Evolutionary conservation across 2,797 vertebrate genomes (phyloP).

Genomic region (Cyclura pinguis): DNA sequence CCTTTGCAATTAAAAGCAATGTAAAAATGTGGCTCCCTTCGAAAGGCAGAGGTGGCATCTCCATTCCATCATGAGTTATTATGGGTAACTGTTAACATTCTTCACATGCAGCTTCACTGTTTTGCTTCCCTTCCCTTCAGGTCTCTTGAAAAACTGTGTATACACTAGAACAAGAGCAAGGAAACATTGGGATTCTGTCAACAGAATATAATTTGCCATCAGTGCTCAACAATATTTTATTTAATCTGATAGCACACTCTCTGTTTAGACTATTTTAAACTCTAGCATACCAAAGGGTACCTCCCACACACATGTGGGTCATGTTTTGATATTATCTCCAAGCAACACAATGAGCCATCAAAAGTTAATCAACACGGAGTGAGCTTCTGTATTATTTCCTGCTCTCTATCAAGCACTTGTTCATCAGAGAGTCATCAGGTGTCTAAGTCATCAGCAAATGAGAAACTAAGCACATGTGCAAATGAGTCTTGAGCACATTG

Average conservation of each 20-base stretch:
- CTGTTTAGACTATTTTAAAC: background rate
- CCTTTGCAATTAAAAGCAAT: slow-evolving; percentile 58
- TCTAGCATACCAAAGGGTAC: no score
- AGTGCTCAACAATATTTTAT: slow-evolving; percentile 44
- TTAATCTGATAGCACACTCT: background rate
- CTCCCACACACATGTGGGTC: background rate
- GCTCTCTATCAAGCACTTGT: background rate
- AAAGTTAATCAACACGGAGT: background rate
- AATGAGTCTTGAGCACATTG: background rate
- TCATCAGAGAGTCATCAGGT: background rate
- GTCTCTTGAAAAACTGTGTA: slow-evolving; percentile 33
- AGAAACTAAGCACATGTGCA: background rate
- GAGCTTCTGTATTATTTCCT: background rate
- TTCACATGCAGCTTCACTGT: slow-evolving; percentile 64
- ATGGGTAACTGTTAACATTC: slow-evolving; percentile 69
- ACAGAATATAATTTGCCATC: slow-evolving; percentile 57
- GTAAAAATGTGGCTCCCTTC: slow-evolving; percentile 45
- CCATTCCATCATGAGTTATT: slow-evolving; percentile 65
- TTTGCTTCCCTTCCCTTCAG: slow-evolving; percentile 58
- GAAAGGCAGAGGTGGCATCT: slow-evolving; percentile 60
- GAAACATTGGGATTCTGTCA: slow-evolving; percentile 65
- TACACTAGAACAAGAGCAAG: background rate
- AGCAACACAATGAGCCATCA: background rate
- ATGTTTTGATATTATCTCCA: background rate
- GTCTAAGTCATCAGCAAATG: background rate